phyloP scores from a whole-genome alignment of 2,113 vertebrate genomes.

The Coptodon bakossiorum region DNA sequence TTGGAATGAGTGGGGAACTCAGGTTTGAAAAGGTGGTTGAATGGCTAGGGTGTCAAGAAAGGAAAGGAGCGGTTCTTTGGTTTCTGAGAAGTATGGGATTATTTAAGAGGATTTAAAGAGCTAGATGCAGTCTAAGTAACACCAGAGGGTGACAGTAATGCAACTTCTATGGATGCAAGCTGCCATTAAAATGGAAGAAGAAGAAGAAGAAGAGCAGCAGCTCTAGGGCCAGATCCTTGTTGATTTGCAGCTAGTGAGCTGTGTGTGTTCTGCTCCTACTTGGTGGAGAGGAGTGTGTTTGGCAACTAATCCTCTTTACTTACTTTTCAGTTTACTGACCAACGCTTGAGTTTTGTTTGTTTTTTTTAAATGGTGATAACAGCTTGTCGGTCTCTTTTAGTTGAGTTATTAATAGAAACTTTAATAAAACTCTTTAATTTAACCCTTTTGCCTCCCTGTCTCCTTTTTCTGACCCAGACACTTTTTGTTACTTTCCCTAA shows the following conservation, averaged over 20 bases:
- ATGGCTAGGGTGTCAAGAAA: not conserved
- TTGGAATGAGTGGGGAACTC: not conserved
- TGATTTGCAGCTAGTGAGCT: too few species aligned
- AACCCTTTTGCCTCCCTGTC: too few species aligned
- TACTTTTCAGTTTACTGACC: too few species aligned
- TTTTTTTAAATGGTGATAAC: too few species aligned
- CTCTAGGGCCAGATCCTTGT: too few species aligned
- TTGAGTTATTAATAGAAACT: rapidly evolving
- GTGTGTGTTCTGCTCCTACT: too few species aligned
- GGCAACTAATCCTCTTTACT: too few species aligned
- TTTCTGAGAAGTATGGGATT: not conserved
- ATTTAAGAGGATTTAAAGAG: not conserved
- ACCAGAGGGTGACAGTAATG: rapidly evolving
- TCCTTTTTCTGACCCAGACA: rapidly evolving
- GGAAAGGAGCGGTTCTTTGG: rapidly evolving
- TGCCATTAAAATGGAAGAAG: rapidly evolving
- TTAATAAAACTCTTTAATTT: too few species aligned
- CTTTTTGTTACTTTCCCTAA: not conserved
- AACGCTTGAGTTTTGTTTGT: too few species aligned
- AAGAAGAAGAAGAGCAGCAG: too few species aligned
- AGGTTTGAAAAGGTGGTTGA: not conserved
- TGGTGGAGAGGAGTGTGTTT: too few species aligned
- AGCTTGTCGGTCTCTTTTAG: rapidly evolving
- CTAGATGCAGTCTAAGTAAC: rapidly evolving
- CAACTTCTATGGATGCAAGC: not conserved